phyloP scores from a whole-genome alignment of 2,113 vertebrate genomes.

The Trichomycterus rosablanca region DNA sequence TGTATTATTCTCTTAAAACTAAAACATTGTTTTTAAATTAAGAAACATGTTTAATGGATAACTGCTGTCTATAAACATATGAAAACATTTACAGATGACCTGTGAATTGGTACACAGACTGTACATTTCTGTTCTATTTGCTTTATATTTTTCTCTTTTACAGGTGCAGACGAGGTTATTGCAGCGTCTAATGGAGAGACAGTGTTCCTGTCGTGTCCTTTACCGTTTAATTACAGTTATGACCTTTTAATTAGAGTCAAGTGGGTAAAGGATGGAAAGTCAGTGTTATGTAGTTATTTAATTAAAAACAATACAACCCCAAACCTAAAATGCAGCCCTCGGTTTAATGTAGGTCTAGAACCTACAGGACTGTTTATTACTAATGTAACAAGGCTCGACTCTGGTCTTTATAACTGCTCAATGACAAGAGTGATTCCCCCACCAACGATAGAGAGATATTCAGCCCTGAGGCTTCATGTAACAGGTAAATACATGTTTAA shows the following conservation, averaged over 20 bases:
- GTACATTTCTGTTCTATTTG: too few species aligned
- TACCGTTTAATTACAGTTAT: background rate
- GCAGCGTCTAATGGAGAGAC: conserved; percentile 9
- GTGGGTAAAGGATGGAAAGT: conserved; percentile 13
- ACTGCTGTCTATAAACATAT: too few species aligned
- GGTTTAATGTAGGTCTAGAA: background rate
- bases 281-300: conserved; percentile 1
- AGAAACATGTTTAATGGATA: too few species aligned
- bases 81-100: too few species aligned
- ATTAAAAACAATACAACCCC: fast-evolving
- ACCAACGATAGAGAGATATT: background rate
- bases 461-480: conserved; percentile 12
- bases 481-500: too few species aligned
- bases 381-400: conserved; percentile 16
- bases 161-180: conserved; percentile 5
- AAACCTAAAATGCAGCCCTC: background rate
- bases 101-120: too few species aligned
- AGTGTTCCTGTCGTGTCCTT: conserved; percentile 20
- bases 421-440: conserved; percentile 16
- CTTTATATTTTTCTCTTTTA: background rate
- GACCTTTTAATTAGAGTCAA: background rate
- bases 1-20: too few species aligned
- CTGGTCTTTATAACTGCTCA: conserved; percentile 42
- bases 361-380: conserved; percentile 1
- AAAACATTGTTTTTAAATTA: too few species aligned